phyloP scores from a whole-genome alignment of 2,113 vertebrate genomes.

The Garra rufa region DNA sequence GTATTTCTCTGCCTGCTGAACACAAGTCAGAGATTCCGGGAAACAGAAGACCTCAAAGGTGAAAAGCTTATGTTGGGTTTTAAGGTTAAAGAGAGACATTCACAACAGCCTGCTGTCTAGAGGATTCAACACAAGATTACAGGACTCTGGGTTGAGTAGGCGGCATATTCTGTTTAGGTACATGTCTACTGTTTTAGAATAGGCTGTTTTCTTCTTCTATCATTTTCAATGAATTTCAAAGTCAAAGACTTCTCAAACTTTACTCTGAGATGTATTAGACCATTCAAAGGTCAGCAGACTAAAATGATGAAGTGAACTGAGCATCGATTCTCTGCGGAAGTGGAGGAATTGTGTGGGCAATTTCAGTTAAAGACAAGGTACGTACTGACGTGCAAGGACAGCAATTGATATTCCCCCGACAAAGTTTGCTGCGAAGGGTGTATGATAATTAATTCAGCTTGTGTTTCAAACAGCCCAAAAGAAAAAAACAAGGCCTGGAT shows the following conservation, averaged over 20 bases:
- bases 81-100: constrained; percentile 33
- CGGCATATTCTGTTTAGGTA: not conserved
- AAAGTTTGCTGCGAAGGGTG: constrained; percentile 38
- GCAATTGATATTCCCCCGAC: constrained; percentile 45
- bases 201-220: not conserved
- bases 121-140: constrained; percentile 8
- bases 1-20: not conserved
- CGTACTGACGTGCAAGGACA: not conserved
- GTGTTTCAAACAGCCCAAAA: constrained; percentile 7
- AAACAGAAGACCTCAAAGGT: constrained; percentile 28
- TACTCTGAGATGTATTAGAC: not conserved
- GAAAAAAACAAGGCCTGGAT: constrained; percentile 32
- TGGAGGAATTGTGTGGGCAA: not conserved
- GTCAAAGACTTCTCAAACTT: not conserved
- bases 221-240: not conserved
- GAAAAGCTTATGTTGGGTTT: constrained; percentile 19
- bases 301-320: not conserved
- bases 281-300: not conserved
- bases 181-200: not conserved
- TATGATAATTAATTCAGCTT: constrained; percentile 8
- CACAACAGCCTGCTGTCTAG: constrained; percentile 25
- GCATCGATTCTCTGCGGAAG: not conserved
- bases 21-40: not conserved
- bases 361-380: not conserved
- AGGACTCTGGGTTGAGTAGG: constrained; percentile 5